Evolutionary conservation across 2,888 invertebrate genomes (phyloP).

Genomic region (Diabrotica balteata): DNA sequence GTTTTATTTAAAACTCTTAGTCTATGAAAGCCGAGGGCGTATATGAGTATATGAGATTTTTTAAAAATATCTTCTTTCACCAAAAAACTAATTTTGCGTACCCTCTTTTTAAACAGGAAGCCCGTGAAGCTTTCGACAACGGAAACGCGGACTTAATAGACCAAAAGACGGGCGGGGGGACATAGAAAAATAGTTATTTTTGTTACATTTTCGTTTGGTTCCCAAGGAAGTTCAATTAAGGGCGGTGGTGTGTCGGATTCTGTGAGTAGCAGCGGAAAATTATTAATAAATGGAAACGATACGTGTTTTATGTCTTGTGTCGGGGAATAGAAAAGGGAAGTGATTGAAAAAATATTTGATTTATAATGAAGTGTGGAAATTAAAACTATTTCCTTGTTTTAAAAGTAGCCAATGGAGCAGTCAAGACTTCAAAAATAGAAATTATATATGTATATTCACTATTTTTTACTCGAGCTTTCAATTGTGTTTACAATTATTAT

Average conservation of each 20-base stretch:
- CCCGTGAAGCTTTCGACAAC: constrained; percentile 47
- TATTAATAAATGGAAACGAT: constrained; percentile 20
- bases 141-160: constrained; percentile 47
- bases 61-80: constrained; percentile 56
- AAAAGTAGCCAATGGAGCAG: too few species aligned
- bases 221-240: constrained; percentile 38
- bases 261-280: constrained; percentile 24
- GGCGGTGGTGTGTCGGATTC: constrained; percentile 24
- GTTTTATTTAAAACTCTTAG: not conserved
- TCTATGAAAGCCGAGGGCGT: constrained; percentile 34
- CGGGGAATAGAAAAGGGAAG: too few species aligned
- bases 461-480: too few species aligned
- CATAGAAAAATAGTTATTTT: constrained; percentile 40
- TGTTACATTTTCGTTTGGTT: constrained; percentile 41
- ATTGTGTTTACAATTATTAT: too few species aligned
- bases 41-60: constrained; percentile 35
- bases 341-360: too few species aligned
- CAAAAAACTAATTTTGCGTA: constrained; percentile 53
- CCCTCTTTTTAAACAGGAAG: constrained; percentile 55
- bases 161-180: constrained; percentile 23
- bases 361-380: too few species aligned
- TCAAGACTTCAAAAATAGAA: too few species aligned
- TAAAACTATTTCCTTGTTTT: too few species aligned
- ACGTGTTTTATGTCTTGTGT: not conserved
- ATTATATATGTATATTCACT: too few species aligned